Evolutionary conservation across 2,797 vertebrate species (phyloP).

Genomic region (Miichthys miiuy): DNA sequence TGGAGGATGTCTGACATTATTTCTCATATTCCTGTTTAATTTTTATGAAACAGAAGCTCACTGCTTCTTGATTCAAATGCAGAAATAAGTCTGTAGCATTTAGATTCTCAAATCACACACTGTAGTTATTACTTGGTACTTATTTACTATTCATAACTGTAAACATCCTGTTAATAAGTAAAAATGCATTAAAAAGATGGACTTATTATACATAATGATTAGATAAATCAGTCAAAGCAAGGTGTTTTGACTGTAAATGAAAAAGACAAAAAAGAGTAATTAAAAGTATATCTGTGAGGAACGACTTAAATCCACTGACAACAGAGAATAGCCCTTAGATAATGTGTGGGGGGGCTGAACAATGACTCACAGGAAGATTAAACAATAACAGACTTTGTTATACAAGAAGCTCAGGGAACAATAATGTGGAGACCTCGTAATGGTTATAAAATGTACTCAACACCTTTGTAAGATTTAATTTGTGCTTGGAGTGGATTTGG

Average conservation of each 20-base stretch:
- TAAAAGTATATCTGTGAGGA: neutral
- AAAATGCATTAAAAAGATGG: neutral
- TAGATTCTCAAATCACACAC: neutral
- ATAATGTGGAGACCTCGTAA: neutral
- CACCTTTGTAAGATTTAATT: neutral
- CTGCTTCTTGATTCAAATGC: neutral
- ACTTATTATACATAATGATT: neutral
- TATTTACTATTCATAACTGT: neutral
- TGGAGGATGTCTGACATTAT: slow-evolving; percentile 14
- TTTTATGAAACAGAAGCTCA: slow-evolving; percentile 1
- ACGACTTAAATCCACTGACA: slow-evolving; percentile 33
- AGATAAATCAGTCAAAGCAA: neutral
- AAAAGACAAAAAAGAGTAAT: neutral
- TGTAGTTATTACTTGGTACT: neutral
- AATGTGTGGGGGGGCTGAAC: slow-evolving; percentile 46
- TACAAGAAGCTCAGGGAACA: slow-evolving; percentile 37
- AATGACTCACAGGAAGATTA: slow-evolving; percentile 54
- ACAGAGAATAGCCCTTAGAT: slow-evolving; percentile 41
- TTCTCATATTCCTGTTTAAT: slow-evolving; percentile 7
- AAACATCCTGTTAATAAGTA: neutral
- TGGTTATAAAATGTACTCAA: slow-evolving; percentile 6
- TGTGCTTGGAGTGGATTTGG: neutral
- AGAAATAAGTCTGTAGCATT: neutral
- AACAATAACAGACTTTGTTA: slow-evolving; percentile 52
- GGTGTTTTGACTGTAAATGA: neutral